phyloP scores from a whole-genome alignment of 2,888 invertebrate genomes.

The Listrodromus nycthemerus region DNA sequence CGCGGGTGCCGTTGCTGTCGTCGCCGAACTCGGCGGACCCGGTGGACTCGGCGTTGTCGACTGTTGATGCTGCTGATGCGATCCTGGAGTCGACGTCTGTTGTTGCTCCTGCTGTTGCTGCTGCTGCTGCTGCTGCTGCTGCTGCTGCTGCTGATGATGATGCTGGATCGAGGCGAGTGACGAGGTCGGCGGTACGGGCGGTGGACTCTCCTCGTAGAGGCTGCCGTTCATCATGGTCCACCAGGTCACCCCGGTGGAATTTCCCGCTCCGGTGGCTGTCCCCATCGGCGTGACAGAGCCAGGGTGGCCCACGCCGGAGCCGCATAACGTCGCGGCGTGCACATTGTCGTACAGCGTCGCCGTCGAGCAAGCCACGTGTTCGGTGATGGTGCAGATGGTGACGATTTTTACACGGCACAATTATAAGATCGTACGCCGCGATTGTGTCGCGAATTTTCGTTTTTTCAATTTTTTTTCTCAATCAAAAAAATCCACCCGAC shows the following conservation, averaged over 20 bases:
- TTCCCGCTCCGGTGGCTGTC: conserved; percentile 92
- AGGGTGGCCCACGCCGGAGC: conserved; percentile 84
- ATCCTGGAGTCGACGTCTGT: conserved; percentile 81
- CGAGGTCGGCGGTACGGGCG: conserved; percentile 84
- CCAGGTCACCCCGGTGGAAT: conserved; percentile 94
- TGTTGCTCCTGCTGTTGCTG: conserved; percentile 76
- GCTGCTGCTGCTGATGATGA: conserved; percentile 74
- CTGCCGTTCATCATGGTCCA: conserved; percentile 94
- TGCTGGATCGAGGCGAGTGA: conserved; percentile 85
- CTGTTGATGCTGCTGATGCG: conserved; percentile 86
- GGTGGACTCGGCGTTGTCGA: conserved; percentile 86
- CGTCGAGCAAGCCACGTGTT: conserved; percentile 93
- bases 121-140: conserved; percentile 74
- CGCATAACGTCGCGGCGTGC: conserved; percentile 89
- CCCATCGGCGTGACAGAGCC: conserved; percentile 84
- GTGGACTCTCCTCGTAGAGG: conserved; percentile 90
- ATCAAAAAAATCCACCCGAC: conserved; percentile 13
- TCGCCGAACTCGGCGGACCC: conserved; percentile 83
- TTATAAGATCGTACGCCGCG: conserved; percentile 74
- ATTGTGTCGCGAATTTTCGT: conserved; percentile 62
- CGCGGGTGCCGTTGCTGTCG: conserved; percentile 79
- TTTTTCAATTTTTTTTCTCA: conserved; percentile 52
- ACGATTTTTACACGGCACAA: conserved; percentile 82
- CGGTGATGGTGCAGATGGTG: conserved; percentile 88
- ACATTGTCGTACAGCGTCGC: conserved; percentile 94